Evolutionary conservation across 2,888 invertebrate species (phyloP), one percentile per base, ranked within the genome.

Genomic region (Macrosiphum euphorbiae): DNA sequence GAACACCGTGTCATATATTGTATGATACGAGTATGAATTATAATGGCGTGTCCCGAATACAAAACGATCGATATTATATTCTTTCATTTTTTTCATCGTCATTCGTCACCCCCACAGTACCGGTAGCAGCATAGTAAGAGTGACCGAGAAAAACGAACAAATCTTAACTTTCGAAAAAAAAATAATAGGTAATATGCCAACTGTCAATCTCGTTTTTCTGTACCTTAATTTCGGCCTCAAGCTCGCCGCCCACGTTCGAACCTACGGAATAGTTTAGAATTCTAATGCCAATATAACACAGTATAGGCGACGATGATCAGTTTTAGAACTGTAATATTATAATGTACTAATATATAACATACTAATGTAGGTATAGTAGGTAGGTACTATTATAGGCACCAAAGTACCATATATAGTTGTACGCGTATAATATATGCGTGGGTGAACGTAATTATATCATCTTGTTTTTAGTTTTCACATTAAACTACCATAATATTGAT

Each of bases 191-290:
- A 78, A 78, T 35, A 92, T 88, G 88, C 55, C 88, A 88, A 92
- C 92, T 55, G 92, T 88, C 92, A 88, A 55, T 88, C 92, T 92
- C 52, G 44, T 78, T 52, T 50, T 88, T 92, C 20, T 35, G 7
- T 78, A 35, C 35, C 78, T 78, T 35, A 35, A 78, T 52, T 28
- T 67, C 24, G 78, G n/a, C 88, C 88, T 92, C 88, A 52, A n/a
- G 26, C 58, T 4, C 41, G 47, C 89, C 41, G 26, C 86, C 61
- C 88, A 88, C 92, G 16, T 88, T 41, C 26, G 24, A 88, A 52
- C 52, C 61, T 52, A 67, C 92, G 61, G 67, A 92, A 50, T 88
- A 41, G 44, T 58, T 44, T 13, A 28, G 8, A 78, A 78, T 78
- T 78, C 35, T 35, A 50, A 8, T 28, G 47, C 47, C 28, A 61